A percentile compares a stretch with the other conserved stretches of the same genome.
Conservation (phyloP, 2,888 invertebrate species). For the Coleophora deauratella region DNA sequence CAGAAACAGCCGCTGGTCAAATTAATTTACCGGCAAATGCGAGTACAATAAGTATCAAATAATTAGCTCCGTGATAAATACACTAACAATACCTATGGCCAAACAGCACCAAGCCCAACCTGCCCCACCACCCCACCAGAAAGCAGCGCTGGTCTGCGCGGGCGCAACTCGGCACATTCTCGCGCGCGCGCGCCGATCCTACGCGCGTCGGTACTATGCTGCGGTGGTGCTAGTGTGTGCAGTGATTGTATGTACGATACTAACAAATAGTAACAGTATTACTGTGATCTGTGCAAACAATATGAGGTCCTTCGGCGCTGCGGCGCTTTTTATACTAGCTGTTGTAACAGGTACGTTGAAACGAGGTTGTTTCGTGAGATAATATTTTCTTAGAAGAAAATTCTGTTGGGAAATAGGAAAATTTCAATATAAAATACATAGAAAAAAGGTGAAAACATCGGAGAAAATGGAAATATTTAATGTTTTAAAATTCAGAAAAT, state of each 20-base stretch:
- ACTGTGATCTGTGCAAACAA: constrained; percentile 40
- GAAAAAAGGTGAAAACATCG: too few relatives aligned
- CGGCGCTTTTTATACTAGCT: constrained; percentile 47
- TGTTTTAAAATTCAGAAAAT: too few relatives aligned
- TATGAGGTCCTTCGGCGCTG: constrained; percentile 56
- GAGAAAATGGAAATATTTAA: too few relatives aligned
- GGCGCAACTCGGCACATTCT: constrained; percentile 30
- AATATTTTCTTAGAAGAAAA: neutral
- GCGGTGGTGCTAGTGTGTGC: constrained; percentile 67
- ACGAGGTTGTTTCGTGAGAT: neutral
- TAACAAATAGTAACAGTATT: constrained; percentile 2
- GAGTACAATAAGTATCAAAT: too few relatives aligned
- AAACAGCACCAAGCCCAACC: neutral
- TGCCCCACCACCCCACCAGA: constrained; percentile 32
- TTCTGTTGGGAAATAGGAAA: neutral
- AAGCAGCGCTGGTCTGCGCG: constrained; percentile 15
- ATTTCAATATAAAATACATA: too few relatives aligned
- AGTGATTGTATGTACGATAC: constrained; percentile 21
- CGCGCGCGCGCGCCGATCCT: constrained; percentile 59
- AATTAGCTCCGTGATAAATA: too few relatives aligned
- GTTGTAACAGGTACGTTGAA: constrained; percentile 49
- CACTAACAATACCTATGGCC: too few relatives aligned
- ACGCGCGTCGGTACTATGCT: constrained; percentile 63
- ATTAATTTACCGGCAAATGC: too few relatives aligned
- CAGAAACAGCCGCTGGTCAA: too few relatives aligned